Evolutionary conservation across 2,113 vertebrate genomes (phyloP).

Genomic region (Pollimyrus isidori): DNA sequence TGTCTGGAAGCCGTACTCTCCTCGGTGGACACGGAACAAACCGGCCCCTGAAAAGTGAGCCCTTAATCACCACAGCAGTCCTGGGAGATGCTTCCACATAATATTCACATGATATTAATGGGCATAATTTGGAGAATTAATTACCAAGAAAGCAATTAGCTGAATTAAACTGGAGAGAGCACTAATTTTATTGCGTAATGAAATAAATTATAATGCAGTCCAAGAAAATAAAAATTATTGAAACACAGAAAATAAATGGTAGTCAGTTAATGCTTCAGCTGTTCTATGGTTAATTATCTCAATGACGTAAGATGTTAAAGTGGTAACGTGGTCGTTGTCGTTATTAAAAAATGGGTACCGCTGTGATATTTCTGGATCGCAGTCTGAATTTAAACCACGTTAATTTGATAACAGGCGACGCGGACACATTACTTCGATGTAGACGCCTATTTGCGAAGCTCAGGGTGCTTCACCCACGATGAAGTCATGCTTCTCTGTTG

Average conservation of each 20-base stretch:
- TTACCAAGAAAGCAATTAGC: background rate
- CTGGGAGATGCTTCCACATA: background rate
- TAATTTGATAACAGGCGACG: background rate
- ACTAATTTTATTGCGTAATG: background rate
- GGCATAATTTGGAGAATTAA: background rate
- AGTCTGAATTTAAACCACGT: background rate
- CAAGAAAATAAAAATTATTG: background rate
- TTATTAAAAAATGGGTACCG: background rate
- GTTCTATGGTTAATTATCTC: background rate
- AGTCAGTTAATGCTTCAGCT: background rate
- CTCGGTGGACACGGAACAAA: background rate
- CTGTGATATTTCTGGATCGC: background rate
- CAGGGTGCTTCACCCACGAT: background rate
- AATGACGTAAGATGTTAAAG: background rate
- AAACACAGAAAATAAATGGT: background rate
- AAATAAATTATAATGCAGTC: slow-evolving; percentile 1
- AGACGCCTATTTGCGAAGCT: background rate
- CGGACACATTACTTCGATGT: background rate
- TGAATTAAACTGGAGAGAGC: background rate
- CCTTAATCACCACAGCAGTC: background rate
- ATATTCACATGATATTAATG: background rate
- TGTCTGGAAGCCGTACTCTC: background rate
- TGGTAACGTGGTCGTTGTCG: background rate
- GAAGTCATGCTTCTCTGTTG: background rate
- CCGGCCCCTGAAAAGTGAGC: background rate